phyloP scores from a whole-genome alignment of 2,113 vertebrate species.

The Sceloporus tristichus region DNA sequence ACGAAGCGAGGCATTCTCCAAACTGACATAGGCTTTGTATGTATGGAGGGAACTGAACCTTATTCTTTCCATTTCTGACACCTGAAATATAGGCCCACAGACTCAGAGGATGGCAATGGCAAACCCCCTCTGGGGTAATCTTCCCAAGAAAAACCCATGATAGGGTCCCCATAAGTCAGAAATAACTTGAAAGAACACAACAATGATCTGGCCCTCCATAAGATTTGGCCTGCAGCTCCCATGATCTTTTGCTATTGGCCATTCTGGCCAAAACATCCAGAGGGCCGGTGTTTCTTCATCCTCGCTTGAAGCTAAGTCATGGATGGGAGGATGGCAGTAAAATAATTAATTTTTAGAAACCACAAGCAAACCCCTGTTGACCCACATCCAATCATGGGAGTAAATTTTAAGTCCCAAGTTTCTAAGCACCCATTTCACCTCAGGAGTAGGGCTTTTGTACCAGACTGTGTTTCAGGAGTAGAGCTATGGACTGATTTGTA shows the following conservation, averaged over 20 bases:
- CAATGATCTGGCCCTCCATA: not conserved
- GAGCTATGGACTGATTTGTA: not conserved
- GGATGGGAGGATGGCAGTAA: slow-evolving; percentile 5
- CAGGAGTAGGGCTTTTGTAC: not conserved
- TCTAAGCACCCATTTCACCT: not conserved
- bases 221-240: not conserved
- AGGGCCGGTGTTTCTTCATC: not conserved
- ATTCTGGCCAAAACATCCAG: not conserved
- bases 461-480: too few species aligned
- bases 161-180: too few species aligned
- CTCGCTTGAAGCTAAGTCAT: not conserved
- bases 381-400: not conserved
- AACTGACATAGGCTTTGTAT: not conserved
- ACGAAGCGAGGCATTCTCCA: slow-evolving; percentile 4
- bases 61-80: not conserved
- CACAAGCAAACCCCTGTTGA: not conserved
- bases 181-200: too few species aligned
- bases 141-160: too few species aligned
- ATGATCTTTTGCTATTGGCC: not conserved
- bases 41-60: not conserved
- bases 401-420: not conserved
- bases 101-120: not conserved
- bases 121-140: too few species aligned
- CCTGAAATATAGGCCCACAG: not conserved
- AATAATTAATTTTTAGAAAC: not conserved